phyloP scores from a whole-genome alignment of 2,797 vertebrate species.

The Gymnopithys bicolor region DNA sequence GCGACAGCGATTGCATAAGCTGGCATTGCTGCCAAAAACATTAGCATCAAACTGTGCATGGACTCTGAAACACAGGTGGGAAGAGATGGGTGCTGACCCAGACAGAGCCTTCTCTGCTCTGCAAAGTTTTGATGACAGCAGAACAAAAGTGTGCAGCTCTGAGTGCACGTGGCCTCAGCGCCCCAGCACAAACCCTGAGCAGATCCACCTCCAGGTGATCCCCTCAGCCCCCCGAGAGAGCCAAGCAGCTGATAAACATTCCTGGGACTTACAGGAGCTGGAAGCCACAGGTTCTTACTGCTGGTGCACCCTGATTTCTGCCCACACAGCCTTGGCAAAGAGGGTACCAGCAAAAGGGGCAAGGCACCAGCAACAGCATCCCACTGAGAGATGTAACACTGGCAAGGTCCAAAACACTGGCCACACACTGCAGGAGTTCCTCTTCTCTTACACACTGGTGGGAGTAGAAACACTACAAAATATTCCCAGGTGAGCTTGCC shows the following conservation, averaged over 20 bases:
- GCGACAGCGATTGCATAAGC: background rate
- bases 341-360: background rate
- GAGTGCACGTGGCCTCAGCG: background rate
- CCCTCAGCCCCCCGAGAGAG: background rate
- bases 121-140: background rate
- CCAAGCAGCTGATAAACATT: background rate
- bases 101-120: background rate
- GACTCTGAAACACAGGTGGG: slow-evolving; percentile 30
- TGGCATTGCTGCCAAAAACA: slow-evolving; percentile 33
- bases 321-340: background rate
- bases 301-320: background rate
- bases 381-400: background rate
- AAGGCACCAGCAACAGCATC: background rate
- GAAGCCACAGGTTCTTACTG: background rate
- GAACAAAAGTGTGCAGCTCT: background rate
- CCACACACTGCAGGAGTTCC: background rate
- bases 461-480: background rate
- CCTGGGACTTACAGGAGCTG: background rate
- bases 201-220: background rate
- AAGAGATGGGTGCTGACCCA: slow-evolving; percentile 20
- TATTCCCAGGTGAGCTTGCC: background rate
- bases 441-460: background rate
- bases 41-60: background rate
- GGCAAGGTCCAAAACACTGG: background rate
- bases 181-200: background rate